Base-by-base conservation (phyloP, 2,888 invertebrate species). In the Dione vanillae region DNA sequence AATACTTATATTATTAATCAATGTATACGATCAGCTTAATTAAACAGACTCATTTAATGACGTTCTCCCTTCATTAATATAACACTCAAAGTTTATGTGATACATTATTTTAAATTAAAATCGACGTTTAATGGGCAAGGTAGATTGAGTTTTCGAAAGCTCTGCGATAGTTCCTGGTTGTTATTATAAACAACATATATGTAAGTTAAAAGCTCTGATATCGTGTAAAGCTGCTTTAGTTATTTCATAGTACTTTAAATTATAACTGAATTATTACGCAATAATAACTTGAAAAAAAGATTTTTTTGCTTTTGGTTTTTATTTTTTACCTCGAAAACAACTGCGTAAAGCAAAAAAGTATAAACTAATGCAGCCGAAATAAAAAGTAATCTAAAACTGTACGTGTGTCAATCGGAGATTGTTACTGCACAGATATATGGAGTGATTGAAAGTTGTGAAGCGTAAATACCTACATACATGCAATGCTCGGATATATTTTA, bases 91-190 rank as follows among this genome's bases (percentile, higher is more conserved):
- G 49, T 51, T 51, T 40, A 64, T 64, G 51, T 49, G 64, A 64
- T 64, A 47, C 49, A 49, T 64, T 49, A 64, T 37, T 64, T 47
- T 12, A 19, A 49, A 64, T 64, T 64, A 64, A 64, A 49, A 49
- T 49, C n/a, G 64, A 49, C 35, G 37, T 37, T 49, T 37, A 40
- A 37, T 49, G 14, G 40, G 5, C 1, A 49, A 47, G 14, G 49
- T n/a, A 37, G 64, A 64, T 40, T 64, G 49, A 49, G 19, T 49
- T 64, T 64, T 49, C 14, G 47, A 64, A 47, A 49, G 64, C 64
- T 35, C 27, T 35, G 2, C 27, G 6, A 45, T 61, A 61, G 27
- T 19, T 49, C 19, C 49, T 49, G 49, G 35, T 14, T 16, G n/a
- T 37, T 45, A 12, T 45, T 27, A 35, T 16, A 11, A 45, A 27